These are phyloP conservation scores for Amblyteles armatorius DNA, from an alignment of 2,888 invertebrate genomes.

Conservation along the genomic window DNA sequence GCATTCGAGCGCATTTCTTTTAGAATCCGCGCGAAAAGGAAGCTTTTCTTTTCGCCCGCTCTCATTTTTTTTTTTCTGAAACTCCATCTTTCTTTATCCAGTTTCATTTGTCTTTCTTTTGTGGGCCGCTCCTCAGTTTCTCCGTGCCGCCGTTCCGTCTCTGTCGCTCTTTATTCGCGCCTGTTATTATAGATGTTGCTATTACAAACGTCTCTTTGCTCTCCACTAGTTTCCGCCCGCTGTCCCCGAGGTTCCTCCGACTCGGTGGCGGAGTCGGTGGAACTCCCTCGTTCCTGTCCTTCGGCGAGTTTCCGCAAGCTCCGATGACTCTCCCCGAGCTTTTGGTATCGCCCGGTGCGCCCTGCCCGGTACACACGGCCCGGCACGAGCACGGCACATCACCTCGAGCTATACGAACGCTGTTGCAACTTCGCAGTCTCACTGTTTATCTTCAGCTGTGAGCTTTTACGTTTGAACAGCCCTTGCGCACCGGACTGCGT, in stretches of 20 bases:
- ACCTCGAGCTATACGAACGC: constrained; percentile 60
- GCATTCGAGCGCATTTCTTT: constrained; percentile 39
- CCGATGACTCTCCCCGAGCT: constrained; percentile 15
- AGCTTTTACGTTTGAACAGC: constrained; percentile 79
- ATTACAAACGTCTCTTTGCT: constrained; percentile 62
- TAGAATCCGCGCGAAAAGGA: not conserved
- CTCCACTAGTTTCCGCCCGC: constrained; percentile 21
- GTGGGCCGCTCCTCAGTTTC: not conserved
- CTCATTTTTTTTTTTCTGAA: constrained; percentile 40
- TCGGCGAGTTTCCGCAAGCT: not conserved
- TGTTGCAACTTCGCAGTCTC: constrained; percentile 74
- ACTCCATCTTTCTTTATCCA: constrained; percentile 50
- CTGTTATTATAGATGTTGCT: constrained; percentile 64
- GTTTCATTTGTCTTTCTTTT: constrained; percentile 1
- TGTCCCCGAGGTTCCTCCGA: constrained; percentile 12
- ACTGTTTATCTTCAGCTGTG: constrained; percentile 78
- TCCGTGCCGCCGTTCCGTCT: not conserved
- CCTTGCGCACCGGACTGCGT: constrained; percentile 39
- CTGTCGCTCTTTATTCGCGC: not conserved
- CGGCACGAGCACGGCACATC: constrained; percentile 7
- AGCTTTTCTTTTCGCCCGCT: not conserved
- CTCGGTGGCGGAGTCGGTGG: not conserved
- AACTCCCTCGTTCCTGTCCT: constrained; percentile 15
- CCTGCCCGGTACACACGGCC: constrained; percentile 23
- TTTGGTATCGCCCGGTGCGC: constrained; percentile 27